phyloP scores from a whole-genome alignment of 2,113 vertebrate genomes.

The Bucco capensis region DNA sequence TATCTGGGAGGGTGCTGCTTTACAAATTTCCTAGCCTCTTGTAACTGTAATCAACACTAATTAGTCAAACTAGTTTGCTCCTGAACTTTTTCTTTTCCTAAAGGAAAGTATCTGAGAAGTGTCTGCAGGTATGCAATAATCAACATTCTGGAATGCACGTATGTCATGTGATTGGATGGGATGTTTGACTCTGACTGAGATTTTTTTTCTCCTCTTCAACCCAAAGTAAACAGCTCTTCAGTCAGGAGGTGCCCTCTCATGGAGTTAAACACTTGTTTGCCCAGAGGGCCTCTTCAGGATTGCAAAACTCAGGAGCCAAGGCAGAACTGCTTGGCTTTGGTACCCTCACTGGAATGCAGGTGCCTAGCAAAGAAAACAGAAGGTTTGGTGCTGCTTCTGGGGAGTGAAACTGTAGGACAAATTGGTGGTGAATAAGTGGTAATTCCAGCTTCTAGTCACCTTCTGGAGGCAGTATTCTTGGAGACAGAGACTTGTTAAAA shows the following conservation, averaged over 20 bases:
- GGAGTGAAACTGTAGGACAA: not conserved
- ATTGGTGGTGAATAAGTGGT: not conserved
- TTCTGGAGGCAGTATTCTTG: not conserved
- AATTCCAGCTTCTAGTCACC: not conserved
- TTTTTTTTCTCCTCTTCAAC: not conserved
- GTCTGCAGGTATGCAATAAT: not conserved
- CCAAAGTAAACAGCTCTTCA: conserved; percentile 39
- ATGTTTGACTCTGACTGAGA: not conserved
- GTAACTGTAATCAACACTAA: not conserved
- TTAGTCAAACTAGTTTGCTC: not conserved
- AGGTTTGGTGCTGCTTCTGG: not conserved
- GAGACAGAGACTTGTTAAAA: not conserved
- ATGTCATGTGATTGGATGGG: not conserved
- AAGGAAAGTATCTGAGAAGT: not conserved
- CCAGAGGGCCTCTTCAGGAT: not conserved
- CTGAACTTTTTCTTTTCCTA: not conserved
- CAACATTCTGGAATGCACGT: not conserved
- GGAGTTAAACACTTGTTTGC: not conserved
- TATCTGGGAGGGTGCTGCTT: not conserved
- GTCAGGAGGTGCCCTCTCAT: not conserved
- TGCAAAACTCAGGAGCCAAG: not conserved
- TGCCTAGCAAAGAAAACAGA: not conserved
- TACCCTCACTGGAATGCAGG: not conserved
- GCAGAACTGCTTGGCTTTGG: not conserved
- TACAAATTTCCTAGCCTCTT: not conserved